Percentiles rank a stretch among this genome's conserved stretches.
phyloP scores from a whole-genome alignment of 2,888 invertebrate genomes.

The Dendrolimus pini region DNA sequence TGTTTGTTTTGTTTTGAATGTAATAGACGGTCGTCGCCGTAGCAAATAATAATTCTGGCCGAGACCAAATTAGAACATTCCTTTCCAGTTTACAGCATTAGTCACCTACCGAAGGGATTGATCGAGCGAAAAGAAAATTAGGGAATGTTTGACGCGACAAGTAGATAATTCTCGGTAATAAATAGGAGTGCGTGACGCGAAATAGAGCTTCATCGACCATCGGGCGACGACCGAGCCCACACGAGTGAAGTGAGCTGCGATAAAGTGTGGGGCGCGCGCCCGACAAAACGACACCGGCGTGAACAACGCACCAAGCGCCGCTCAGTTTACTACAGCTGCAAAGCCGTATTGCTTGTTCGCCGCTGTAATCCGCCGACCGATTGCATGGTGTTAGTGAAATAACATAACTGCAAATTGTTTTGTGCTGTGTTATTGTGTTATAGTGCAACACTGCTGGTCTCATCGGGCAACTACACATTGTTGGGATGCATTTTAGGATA shows the following conservation, averaged over 20 bases:
- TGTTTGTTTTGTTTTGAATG: conserved; percentile 32
- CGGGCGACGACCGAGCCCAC: conserved; percentile 51
- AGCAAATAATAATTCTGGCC: conserved; percentile 48
- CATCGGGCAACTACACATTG: conserved; percentile 57
- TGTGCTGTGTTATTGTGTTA: conserved; percentile 64
- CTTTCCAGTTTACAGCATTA: conserved; percentile 11
- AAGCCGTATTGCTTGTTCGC: conserved; percentile 56
- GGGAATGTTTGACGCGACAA: conserved; percentile 25
- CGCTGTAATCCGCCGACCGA: conserved; percentile 52
- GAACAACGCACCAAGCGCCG: conserved; percentile 59
- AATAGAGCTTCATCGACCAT: conserved; percentile 64
- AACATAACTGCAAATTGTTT: conserved; percentile 68
- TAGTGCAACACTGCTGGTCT: conserved; percentile 59
- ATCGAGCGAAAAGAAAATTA: conserved; percentile 22
- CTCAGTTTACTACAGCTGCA: conserved; percentile 65
- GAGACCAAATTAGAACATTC: conserved; percentile 46
- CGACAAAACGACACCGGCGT: conserved; percentile 32
- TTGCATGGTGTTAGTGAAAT: conserved; percentile 69
- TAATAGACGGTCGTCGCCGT: conserved; percentile 47
- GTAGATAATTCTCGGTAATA: conserved; percentile 40
- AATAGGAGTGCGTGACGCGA: conserved; percentile 63
- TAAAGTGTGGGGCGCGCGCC: conserved; percentile 45
- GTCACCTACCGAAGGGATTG: conserved; percentile 8
- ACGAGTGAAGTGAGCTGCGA: conserved; percentile 52
- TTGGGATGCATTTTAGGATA: conserved; percentile 88